Base-by-base conservation (phyloP, 2,797 vertebrate genomes). In the Iguana delicatissima region DNA sequence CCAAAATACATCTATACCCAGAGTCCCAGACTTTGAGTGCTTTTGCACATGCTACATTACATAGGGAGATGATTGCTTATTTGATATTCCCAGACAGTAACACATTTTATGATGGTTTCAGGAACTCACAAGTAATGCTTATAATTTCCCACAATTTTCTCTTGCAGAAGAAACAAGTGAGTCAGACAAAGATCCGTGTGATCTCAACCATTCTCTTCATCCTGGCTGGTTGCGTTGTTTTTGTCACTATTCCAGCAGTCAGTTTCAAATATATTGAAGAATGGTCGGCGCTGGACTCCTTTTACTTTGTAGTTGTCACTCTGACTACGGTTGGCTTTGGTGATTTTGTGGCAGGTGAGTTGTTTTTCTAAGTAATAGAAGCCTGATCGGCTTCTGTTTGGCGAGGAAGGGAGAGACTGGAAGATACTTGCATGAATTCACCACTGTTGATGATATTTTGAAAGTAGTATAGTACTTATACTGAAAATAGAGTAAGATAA, bases 271-370 rank as follows among this genome's bases (percentile, higher is more conserved):
- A 99, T 96, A 99, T 98, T 0, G 99, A 99, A 87, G 98, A 98
- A 35, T 99, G 99, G 99, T 99, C 98, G 18, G 97, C 98, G 3
- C 96, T 99, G 97, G 99, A 99, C 72, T 98, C 99, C 91, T 98
- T 99, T 93, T 99, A 99, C 96, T 99, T 99, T 95, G 99, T 99
- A 73, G 99, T 99, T 87, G 98, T 99, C 95, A 99, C 99, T 69
- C 98, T 99, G 89, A 99, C 99, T 91, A 99, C 99, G 0, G 98
- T 99, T 92, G 99, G 99, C 91, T 99, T 99, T 24, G 99, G 99
- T 89, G 99, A 99, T 96, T 99, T 98, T 42, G 99, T 99, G 88
- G 99, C 99, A 98, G 99, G 99, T 99, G 97, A 97, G 96, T 85
- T 32, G 20, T 73, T 52, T 24, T n/a, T 80, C 64, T 6, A 72